Evolutionary conservation across 2,888 invertebrate species (phyloP).

Genomic region (Parnassius orleans): DNA sequence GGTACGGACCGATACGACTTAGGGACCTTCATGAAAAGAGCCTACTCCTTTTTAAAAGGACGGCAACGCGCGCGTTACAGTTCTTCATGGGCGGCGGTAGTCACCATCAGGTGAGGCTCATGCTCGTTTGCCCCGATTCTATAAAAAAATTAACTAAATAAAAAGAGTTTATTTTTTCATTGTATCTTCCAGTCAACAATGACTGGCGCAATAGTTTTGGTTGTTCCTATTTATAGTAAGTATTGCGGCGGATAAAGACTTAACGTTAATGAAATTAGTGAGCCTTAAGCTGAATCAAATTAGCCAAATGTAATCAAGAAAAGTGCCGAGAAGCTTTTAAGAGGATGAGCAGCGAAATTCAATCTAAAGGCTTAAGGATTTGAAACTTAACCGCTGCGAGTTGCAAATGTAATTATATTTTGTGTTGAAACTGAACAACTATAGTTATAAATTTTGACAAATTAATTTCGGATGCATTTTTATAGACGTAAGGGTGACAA

Average conservation of each 20-base stretch:
- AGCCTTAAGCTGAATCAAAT: slow-evolving; percentile 19
- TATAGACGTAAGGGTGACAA: too few species aligned
- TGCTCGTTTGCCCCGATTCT: too few species aligned
- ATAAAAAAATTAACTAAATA: too few species aligned
- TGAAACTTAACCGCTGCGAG: slow-evolving; percentile 6
- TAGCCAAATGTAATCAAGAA: slow-evolving; percentile 24
- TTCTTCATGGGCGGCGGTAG: too few species aligned
- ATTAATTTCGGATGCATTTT: too few species aligned
- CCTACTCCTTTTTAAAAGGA: too few species aligned
- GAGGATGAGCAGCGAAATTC: slow-evolving; percentile 18
- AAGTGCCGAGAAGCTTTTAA: slow-evolving; percentile 19
- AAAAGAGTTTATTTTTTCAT: background rate
- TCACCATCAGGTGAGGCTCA: too few species aligned
- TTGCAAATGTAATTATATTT: slow-evolving; percentile 9
- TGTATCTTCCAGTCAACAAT: background rate
- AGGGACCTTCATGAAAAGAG: too few species aligned
- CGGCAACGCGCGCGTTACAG: too few species aligned
- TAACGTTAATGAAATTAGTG: slow-evolving; percentile 28
- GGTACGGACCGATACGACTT: too few species aligned
- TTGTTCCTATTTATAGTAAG: slow-evolving; percentile 7
- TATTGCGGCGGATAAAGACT: slow-evolving; percentile 21
- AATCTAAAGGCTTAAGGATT: slow-evolving; percentile 15
- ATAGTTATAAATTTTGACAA: too few species aligned
- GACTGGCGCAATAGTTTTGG: background rate
- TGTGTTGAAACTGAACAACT: background rate